Percentiles rank a stretch among this genome's conserved stretches.
Evolutionary conservation across 2,113 vertebrate genomes (phyloP).

Genomic region (Raja brachyura): DNA sequence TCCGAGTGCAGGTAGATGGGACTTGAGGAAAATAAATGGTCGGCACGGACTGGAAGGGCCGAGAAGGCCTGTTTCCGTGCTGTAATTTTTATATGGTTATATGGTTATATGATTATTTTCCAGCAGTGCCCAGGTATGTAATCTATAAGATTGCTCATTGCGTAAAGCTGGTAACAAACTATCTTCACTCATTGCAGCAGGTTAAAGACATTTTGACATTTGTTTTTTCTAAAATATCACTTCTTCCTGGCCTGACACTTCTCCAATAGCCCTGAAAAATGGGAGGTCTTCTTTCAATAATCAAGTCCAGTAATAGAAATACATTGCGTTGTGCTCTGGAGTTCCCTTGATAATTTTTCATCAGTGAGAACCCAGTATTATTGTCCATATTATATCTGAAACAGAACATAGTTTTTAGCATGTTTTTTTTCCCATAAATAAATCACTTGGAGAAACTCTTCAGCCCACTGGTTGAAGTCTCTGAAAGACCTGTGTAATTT

Average conservation of each 20-base stretch:
- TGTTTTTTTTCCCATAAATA: conserved; percentile 7
- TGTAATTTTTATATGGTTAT: too few species aligned
- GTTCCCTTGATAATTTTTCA: not conserved
- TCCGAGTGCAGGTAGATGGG: too few species aligned
- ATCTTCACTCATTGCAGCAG: not conserved
- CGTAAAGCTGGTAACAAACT: not conserved
- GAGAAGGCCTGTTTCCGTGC: too few species aligned
- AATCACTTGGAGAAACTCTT: conserved; percentile 19
- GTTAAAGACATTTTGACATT: conserved; percentile 9
- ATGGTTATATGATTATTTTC: too few species aligned
- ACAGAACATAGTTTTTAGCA: conserved; percentile 13
- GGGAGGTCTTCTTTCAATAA: not conserved
- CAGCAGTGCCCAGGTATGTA: not conserved
- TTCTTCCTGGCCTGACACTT: not conserved
- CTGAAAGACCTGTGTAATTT: not conserved
- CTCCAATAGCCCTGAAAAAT: not conserved
- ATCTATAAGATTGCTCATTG: not conserved
- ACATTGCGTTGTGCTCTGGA: not conserved
- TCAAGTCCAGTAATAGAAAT: not conserved
- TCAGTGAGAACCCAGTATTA: not conserved
- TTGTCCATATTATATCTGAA: conserved; percentile 9
- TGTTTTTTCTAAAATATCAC: not conserved
- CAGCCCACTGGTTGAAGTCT: not conserved
- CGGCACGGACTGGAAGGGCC: too few species aligned
- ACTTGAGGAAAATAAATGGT: too few species aligned